phyloP scores from a whole-genome alignment of 35 echinoderm and acorn worm genomes.

The Chiridota heheva region DNA sequence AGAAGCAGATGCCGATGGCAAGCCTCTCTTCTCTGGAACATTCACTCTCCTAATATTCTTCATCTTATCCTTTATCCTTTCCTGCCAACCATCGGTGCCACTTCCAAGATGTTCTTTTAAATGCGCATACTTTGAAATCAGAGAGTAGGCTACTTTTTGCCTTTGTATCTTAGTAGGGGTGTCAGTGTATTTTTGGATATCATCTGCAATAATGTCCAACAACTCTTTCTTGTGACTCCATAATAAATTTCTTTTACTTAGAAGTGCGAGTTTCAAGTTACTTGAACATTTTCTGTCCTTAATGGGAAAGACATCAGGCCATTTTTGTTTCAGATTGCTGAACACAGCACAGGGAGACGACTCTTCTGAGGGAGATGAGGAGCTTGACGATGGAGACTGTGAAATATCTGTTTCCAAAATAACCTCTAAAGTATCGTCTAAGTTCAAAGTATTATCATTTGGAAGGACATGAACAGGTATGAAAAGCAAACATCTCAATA shows the following conservation, averaged over 20 bases:
- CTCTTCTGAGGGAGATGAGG: too few relatives aligned
- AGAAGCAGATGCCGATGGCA: too few relatives aligned
- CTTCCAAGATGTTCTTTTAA: constrained; percentile 32
- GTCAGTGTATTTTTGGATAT: constrained; percentile 39
- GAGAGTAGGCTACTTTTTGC: background rate
- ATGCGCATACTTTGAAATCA: constrained; percentile 41
- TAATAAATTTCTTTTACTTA: background rate
- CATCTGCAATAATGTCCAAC: constrained; percentile 10
- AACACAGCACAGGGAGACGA: too few relatives aligned
- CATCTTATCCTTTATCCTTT: constrained; percentile 38
- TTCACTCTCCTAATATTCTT: constrained; percentile 31
- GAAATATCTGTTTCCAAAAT: too few relatives aligned
- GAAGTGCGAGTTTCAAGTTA: constrained; percentile 23
- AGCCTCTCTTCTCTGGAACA: background rate
- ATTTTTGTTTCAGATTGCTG: constrained; percentile 23
- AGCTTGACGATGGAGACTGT: too few relatives aligned
- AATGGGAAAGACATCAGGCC: background rate
- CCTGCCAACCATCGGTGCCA: constrained; percentile 50
- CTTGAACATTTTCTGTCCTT: background rate
- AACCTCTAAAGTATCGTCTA: too few relatives aligned
- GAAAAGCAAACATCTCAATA: constrained; percentile 23
- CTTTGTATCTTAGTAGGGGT: constrained; percentile 32
- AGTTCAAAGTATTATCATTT: too few relatives aligned
- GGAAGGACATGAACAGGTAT: too few relatives aligned
- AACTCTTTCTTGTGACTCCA: constrained; percentile 52